A percentile compares a stretch with the other conserved stretches of the same genome.
These are phyloP conservation scores for Drosophila prostipennis DNA, from an alignment of 2,888 invertebrate species.

Conservation along the genomic window DNA sequence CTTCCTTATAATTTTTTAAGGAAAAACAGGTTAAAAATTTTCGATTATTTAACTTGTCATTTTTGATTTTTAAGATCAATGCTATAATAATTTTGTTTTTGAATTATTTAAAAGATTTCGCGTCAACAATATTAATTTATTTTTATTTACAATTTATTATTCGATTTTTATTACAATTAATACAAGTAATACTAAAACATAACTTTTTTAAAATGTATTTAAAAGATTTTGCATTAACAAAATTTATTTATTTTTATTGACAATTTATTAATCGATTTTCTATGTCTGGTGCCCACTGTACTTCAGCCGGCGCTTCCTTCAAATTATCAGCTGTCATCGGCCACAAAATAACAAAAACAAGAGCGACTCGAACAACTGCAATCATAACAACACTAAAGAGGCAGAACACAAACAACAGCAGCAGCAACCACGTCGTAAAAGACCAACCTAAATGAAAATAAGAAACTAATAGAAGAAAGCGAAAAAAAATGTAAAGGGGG, in stretches of 20 bases:
- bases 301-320: conserved; percentile 34
- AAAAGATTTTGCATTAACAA: neutral
- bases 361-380: conserved; percentile 64
- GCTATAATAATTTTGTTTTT: neutral
- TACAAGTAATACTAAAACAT: too few relatives aligned
- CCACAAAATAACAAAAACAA: conserved; percentile 33
- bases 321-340: conserved; percentile 44
- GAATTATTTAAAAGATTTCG: neutral
- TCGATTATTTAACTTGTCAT: too few relatives aligned
- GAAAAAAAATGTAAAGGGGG: neutral
- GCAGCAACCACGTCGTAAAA: conserved; percentile 42
- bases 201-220: too few relatives aligned
- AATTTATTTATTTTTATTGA: too few relatives aligned
- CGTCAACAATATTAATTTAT: too few relatives aligned
- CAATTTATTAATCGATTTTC: neutral
- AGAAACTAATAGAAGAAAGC: conserved; percentile 2
- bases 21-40: neutral
- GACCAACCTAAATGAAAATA: conserved; percentile 2
- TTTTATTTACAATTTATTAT: too few relatives aligned
- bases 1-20: conserved; percentile 39
- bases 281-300: conserved; percentile 4
- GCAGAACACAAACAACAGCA: conserved; percentile 69
- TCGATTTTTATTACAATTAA: too few relatives aligned
- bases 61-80: neutral
- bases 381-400: conserved; percentile 74